A percentile compares a stretch with the other conserved stretches of the same genome.
phyloP scores from a whole-genome alignment of 2,888 invertebrate species.

The Mayetiola destructor region DNA sequence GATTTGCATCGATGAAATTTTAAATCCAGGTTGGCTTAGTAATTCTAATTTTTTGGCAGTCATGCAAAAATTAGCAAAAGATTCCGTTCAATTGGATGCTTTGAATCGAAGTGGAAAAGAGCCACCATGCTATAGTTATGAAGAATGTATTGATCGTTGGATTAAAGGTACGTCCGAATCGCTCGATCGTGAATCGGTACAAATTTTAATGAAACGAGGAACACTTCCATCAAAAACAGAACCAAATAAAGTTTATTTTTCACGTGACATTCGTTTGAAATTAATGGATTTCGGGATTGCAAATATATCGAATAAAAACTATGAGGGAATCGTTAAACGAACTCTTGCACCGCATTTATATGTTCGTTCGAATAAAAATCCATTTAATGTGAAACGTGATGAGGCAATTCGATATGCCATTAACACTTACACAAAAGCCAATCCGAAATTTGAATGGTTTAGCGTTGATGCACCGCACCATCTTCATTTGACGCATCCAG shows the following conservation, averaged over 20 bases:
- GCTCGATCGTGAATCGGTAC: constrained; percentile 40
- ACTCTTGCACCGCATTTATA: constrained; percentile 50
- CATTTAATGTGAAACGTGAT: constrained; percentile 39
- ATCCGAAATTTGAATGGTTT: constrained; percentile 43
- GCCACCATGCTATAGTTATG: constrained; percentile 44
- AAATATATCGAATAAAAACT: constrained; percentile 30
- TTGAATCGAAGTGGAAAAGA: neutral
- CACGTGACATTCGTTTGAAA: constrained; percentile 42
- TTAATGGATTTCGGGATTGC: constrained; percentile 33
- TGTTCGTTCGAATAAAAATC: constrained; percentile 37
- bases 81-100: neutral
- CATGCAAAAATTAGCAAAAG: neutral
- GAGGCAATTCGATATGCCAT: constrained; percentile 46
- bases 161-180: constrained; percentile 37
- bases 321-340: constrained; percentile 40
- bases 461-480: constrained; percentile 56
- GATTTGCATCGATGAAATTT: constrained; percentile 28
- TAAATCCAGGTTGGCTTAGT: neutral
- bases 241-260: constrained; percentile 46
- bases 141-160: constrained; percentile 43
- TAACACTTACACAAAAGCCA: constrained; percentile 37
- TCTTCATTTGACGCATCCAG: constrained; percentile 56
- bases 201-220: constrained; percentile 43
- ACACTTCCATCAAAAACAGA: constrained; percentile 40
- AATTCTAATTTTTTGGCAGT: neutral